Evolutionary conservation across 2,797 vertebrate genomes (phyloP), one percentile per base, ranked within the genome.

Genomic region (Rhynchonycteris naso): DNA sequence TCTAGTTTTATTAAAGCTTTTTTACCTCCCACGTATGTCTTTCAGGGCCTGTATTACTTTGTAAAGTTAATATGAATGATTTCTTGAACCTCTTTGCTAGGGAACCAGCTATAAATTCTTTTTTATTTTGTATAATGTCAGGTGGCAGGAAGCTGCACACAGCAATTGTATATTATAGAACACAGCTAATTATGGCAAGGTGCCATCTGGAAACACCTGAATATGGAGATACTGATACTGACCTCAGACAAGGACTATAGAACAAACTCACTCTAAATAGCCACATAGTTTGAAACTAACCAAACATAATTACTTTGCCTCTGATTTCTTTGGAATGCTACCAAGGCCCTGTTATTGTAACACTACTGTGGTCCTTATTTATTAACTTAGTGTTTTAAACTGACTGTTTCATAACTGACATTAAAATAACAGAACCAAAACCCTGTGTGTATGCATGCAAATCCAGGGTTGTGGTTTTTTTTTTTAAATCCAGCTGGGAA

Each of bases 381-480:
- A 90, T 69, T 94, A 94, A 93, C 47, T 93, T 63, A 76, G 35
- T 11, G 30, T 30, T 56, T 26, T 88, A 85, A 75, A 47, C 54
- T 81, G 91, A 91, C 59, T 4, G 11, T 91, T 94, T 94, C 43
- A 19, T 93, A 95, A 95, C 83, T 92, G 68, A 33, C 50, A 75
- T 87, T 92, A 91, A 92, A 96, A 97, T 91, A 56, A 84, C 68
- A 82, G 83, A 93, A 81, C 79, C 68, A 82, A 93, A 96, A 92
- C 63, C 90, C 66, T 94, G 47, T 85, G 58, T 88, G 72, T 88
- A 43, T 78, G 59, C 43, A 96, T 95, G 92, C 93, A 96, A 95
- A 97, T 59, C 94, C 92, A 96, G 50, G 86, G 43, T 43, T 43
- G 43, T 43, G 5, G 43, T 43, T 43, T 43, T 43, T 5, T 43